phyloP scores from a whole-genome alignment of 2,888 invertebrate genomes.

The Belgica antarctica region DNA sequence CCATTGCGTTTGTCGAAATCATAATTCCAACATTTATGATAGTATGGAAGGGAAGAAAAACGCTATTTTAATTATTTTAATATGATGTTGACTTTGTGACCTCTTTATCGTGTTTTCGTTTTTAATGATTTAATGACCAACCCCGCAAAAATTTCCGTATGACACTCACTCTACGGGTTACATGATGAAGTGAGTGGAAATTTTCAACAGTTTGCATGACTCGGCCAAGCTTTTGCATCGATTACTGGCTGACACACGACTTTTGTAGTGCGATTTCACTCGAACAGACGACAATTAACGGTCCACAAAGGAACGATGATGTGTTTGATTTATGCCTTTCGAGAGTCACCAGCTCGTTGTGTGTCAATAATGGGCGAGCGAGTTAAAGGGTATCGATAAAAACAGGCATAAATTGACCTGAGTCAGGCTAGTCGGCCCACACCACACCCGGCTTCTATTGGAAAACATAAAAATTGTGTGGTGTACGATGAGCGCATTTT shows the following conservation, averaged over 20 bases:
- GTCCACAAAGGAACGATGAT: constrained; percentile 26
- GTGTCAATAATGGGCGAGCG: neutral
- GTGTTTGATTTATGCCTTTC: constrained; percentile 31
- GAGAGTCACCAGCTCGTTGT: constrained; percentile 18
- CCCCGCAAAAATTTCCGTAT: constrained; percentile 17
- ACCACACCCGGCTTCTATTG: neutral
- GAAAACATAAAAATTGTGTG: constrained; percentile 37
- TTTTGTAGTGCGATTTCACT: constrained; percentile 9
- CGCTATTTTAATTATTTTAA: constrained; percentile 36
- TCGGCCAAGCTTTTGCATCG: neutral
- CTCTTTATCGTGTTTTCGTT: constrained; percentile 21
- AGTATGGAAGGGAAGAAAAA: constrained; percentile 1
- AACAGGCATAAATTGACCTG: constrained; percentile 41
- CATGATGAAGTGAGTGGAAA: constrained; percentile 6
- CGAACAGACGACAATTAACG: constrained; percentile 20
- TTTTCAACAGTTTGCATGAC: constrained; percentile 16
- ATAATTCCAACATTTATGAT: constrained; percentile 3
- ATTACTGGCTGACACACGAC: neutral
- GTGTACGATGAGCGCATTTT: constrained; percentile 34
- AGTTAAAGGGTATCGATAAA: constrained; percentile 14
- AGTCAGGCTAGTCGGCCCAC: constrained; percentile 20
- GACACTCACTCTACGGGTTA: neutral
- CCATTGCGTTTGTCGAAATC: constrained; percentile 21
- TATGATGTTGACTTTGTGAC: constrained; percentile 39
- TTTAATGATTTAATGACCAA: constrained; percentile 38